Percentiles rank a stretch among this genome's conserved stretches.
Conservation (phyloP, 2,797 vertebrate species). For the Alfaro cultratus region DNA sequence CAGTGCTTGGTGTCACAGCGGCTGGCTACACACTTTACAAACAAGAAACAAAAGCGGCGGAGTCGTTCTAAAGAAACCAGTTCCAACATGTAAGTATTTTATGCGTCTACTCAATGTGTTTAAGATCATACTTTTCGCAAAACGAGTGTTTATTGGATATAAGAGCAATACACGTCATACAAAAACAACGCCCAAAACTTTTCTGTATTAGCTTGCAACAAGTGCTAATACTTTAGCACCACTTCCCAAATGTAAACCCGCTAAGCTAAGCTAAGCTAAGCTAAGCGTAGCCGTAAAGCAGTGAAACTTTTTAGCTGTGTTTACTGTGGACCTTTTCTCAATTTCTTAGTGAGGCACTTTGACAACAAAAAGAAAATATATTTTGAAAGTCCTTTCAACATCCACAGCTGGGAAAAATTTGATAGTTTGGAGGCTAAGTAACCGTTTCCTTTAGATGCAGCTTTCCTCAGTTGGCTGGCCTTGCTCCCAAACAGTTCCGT, state of each 20-base stretch:
- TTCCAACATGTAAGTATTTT: constrained; percentile 71
- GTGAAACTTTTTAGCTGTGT: background rate
- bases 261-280: constrained; percentile 17
- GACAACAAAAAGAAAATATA: background rate
- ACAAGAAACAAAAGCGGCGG: constrained; percentile 30
- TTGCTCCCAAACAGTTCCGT: background rate
- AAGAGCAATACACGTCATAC: constrained; percentile 14
- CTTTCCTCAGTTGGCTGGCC: background rate
- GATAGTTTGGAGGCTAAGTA: background rate
- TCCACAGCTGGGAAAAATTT: background rate
- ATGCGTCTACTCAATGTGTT: background rate
- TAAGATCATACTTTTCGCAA: background rate
- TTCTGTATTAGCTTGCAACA: constrained; percentile 69
- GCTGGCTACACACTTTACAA: constrained; percentile 34
- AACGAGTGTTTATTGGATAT: background rate
- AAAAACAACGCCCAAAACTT: constrained; percentile 77
- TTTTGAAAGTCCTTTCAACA: background rate
- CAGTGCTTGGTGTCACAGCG: constrained; percentile 52
- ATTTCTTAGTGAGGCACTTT: background rate
- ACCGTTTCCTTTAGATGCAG: background rate
- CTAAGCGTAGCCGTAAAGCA: background rate
- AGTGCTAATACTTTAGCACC: constrained; percentile 54
- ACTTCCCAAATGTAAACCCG: background rate
- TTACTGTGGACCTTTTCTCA: background rate
- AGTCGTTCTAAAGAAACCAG: constrained; percentile 12